Conservation (phyloP, 2,113 vertebrate species). For the Melanotaenia duboulayi region DNA sequence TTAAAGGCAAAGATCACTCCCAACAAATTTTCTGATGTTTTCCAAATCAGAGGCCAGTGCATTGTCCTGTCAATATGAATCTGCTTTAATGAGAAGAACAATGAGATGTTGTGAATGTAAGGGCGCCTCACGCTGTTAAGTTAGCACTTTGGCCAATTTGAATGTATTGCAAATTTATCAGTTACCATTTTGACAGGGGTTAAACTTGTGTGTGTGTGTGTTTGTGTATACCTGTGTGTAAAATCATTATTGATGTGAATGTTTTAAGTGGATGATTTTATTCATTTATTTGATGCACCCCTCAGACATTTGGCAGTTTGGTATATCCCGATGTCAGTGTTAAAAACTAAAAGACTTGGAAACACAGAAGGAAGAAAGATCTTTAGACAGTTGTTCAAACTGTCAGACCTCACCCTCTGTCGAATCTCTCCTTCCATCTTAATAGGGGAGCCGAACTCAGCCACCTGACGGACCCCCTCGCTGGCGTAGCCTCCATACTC, state of each 20-base stretch:
- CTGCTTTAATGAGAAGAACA: slow-evolving; percentile 18
- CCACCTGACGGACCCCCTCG: slow-evolving; percentile 94
- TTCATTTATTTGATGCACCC: too few relatives aligned
- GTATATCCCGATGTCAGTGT: too few relatives aligned
- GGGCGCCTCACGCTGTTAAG: too few relatives aligned
- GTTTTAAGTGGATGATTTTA: too few relatives aligned
- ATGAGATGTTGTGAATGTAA: slow-evolving; percentile 7
- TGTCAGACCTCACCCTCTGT: slow-evolving; percentile 87
- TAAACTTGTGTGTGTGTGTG: neutral
- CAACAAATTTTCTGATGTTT: slow-evolving; percentile 29
- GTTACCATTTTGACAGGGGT: slow-evolving; percentile 21
- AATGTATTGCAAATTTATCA: slow-evolving; percentile 13
- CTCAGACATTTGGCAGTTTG: too few relatives aligned
- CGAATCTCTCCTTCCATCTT: slow-evolving; percentile 99
- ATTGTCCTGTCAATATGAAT: neutral
- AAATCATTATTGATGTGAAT: too few relatives aligned
- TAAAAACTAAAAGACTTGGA: neutral
- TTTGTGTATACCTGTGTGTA: neutral
- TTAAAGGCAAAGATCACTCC: slow-evolving; percentile 34
- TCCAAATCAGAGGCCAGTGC: neutral
- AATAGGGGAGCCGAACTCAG: slow-evolving; percentile 94
- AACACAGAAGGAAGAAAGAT: neutral
- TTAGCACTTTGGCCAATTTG: too few relatives aligned
- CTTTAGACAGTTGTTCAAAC: neutral
- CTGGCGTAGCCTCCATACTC: slow-evolving; percentile 95